Conservation (phyloP, 1,140 invertebrate genomes). For the Cotesia vestalis region DNA sequence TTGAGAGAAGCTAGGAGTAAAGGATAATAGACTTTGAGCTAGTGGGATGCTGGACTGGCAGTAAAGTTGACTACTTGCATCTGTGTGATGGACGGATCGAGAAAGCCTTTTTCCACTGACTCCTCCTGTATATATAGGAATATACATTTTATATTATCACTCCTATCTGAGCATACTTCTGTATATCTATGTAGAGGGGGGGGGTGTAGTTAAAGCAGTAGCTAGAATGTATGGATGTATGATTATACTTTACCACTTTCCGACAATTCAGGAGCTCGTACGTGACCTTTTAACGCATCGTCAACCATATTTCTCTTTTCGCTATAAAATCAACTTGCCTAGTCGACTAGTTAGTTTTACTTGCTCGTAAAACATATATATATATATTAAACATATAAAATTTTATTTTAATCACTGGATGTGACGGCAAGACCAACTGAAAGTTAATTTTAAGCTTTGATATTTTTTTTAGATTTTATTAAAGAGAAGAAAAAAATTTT, state of each 20-base stretch:
- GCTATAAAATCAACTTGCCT: constrained; percentile 15
- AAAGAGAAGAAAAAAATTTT: background rate
- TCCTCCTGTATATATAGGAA: too few species aligned
- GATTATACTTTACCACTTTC: constrained; percentile 24
- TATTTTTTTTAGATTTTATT: background rate
- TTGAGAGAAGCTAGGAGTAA: background rate
- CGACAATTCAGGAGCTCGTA: constrained; percentile 1
- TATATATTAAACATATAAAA: background rate
- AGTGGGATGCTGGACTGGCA: background rate
- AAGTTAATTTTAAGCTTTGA: background rate
- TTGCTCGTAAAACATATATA: constrained; percentile 11
- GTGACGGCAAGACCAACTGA: constrained; percentile 7
- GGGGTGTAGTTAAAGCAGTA: too few species aligned
- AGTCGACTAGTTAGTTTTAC: background rate
- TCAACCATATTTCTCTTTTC: constrained; percentile 21
- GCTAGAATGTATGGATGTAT: background rate
- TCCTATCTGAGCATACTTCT: too few species aligned
- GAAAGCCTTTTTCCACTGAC: constrained; percentile 18
- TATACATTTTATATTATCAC: too few species aligned
- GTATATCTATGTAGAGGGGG: too few species aligned
- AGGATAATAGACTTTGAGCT: too few species aligned
- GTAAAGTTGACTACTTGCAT: background rate
- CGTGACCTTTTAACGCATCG: constrained; percentile 25
- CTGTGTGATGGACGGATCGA: constrained; percentile 18
- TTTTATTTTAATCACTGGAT: constrained; percentile 24